phyloP scores from a whole-genome alignment of 2,113 vertebrate genomes.

The Leptodactylus fuscus region DNA sequence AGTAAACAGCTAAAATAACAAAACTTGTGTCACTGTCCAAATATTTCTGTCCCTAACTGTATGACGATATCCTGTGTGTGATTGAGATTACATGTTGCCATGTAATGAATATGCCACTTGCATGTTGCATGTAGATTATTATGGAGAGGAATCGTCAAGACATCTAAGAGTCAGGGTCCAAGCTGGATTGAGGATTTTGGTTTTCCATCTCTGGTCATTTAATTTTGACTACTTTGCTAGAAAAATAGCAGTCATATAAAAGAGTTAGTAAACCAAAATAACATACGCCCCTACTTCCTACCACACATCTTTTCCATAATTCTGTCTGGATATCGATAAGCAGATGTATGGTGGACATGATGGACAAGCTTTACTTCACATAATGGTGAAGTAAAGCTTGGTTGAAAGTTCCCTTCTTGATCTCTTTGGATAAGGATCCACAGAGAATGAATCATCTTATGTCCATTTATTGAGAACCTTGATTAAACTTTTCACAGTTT shows the following conservation, averaged over 20 bases:
- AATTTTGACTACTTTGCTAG: not conserved
- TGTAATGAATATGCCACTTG: too few species aligned
- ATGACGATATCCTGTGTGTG: too few species aligned
- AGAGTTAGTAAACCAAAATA: not conserved
- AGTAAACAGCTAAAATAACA: too few species aligned
- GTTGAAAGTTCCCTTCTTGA: not conserved
- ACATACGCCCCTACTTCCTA: not conserved
- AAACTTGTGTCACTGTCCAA: too few species aligned
- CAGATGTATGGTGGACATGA: too few species aligned
- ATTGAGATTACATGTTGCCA: too few species aligned
- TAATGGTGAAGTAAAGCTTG: too few species aligned
- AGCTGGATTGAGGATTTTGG: not conserved
- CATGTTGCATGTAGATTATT: too few species aligned
- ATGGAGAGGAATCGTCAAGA: too few species aligned
- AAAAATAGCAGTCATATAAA: not conserved
- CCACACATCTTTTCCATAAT: not conserved
- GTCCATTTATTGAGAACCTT: not conserved
- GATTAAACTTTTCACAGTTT: conserved; percentile 29
- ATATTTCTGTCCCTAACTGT: too few species aligned
- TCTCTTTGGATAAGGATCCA: not conserved
- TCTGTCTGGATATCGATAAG: not conserved
- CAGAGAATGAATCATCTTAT: not conserved
- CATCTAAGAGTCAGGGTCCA: too few species aligned
- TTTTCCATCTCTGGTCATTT: not conserved
- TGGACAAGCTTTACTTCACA: too few species aligned